Evolutionary conservation across 2,888 invertebrate species (phyloP).

Genomic region (Cordilura impudica): DNA sequence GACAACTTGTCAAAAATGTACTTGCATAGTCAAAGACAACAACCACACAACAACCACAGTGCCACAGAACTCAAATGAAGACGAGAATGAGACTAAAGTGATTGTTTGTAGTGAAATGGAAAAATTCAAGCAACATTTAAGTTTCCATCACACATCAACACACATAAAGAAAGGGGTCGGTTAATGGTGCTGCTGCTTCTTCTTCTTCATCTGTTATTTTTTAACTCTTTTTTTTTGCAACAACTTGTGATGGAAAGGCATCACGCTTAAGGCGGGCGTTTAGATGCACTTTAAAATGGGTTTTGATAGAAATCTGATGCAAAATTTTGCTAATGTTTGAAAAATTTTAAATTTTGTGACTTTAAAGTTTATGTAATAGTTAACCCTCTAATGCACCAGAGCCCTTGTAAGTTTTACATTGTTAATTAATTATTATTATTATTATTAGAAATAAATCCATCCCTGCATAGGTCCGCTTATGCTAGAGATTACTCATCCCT

Average conservation of each 20-base stretch:
- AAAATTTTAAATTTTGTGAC: no score
- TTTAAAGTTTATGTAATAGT: no score
- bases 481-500: no score
- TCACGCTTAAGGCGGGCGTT: background rate
- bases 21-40: constrained; percentile 1
- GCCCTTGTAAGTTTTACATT: no score
- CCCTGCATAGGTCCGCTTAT: no score
- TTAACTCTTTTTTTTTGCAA: background rate
- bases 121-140: constrained; percentile 36
- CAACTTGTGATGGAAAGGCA: background rate
- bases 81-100: constrained; percentile 31
- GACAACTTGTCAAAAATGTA: constrained; percentile 50
- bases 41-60: background rate
- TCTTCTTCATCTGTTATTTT: no score
- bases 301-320: no score
- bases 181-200: background rate
- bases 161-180: constrained; percentile 6
- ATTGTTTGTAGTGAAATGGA: constrained; percentile 47
- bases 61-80: background rate
- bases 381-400: no score
- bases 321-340: no score
- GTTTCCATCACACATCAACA: constrained; percentile 47
- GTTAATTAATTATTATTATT: no score
- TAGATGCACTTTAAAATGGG: no score
- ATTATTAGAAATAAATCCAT: no score